Percentiles rank a stretch among this genome's conserved stretches.
Conservation (phyloP, 1,140 invertebrate genomes). For the Harpegnathos saltator region DNA sequence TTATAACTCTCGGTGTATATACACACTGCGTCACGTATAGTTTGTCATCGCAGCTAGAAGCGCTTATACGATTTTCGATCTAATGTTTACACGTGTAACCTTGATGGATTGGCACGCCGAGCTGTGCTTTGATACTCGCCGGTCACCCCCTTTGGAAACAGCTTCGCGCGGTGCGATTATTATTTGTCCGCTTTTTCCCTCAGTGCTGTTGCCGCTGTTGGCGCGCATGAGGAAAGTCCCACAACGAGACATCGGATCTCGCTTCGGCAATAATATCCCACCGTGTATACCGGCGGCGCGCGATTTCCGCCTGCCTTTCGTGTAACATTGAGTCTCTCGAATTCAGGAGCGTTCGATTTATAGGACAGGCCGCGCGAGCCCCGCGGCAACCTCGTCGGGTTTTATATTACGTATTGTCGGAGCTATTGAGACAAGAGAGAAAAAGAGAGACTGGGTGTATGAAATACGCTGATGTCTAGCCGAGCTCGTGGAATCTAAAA, state of each 20-base stretch:
- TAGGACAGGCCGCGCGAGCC: background rate
- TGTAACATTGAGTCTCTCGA: background rate
- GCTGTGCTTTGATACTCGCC: no score
- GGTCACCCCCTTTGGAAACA: no score
- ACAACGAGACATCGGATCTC: background rate
- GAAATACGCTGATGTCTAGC: background rate
- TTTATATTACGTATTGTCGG: constrained; percentile 10
- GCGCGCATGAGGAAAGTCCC: background rate
- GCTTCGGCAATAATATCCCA: background rate
- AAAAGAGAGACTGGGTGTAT: constrained; percentile 11
- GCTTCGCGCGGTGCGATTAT: no score
- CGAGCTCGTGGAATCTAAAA: background rate
- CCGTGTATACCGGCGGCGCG: background rate
- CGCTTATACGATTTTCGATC: no score
- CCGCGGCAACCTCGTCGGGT: background rate
- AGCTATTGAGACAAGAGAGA: background rate
- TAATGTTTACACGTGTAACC: no score
- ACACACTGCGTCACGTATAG: no score
- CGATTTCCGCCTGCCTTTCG: background rate
- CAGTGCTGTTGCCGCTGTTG: no score
- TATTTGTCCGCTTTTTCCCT: background rate
- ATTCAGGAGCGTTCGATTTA: background rate
- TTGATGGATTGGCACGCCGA: no score
- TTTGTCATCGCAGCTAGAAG: no score
- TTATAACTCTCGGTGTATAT: no score